Conservation (phyloP, 2,888 invertebrate species). For the Nowickia ferox region DNA sequence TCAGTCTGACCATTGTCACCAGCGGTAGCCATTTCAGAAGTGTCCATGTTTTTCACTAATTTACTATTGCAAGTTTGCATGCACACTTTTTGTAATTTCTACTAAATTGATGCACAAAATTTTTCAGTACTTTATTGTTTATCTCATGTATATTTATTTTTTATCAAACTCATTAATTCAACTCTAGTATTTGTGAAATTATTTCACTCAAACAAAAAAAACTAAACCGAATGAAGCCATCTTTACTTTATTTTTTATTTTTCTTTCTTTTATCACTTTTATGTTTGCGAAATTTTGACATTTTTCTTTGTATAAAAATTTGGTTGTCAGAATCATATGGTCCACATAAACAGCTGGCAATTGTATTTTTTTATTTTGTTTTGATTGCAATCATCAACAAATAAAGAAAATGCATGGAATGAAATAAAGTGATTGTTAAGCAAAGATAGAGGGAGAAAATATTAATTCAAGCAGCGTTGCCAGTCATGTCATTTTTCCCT, state of each 20-base stretch:
- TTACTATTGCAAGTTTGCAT: constrained; percentile 4
- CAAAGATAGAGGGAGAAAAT: not conserved
- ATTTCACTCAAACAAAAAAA: constrained; percentile 58
- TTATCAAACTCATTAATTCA: constrained; percentile 2
- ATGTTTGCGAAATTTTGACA: constrained; percentile 67
- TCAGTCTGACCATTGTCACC: constrained; percentile 64
- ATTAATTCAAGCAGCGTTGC: too few relatives aligned
- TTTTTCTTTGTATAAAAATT: constrained; percentile 21
- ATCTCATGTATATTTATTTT: not conserved
- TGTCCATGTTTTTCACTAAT: constrained; percentile 68
- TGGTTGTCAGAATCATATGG: constrained; percentile 30
- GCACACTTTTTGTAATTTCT: not conserved
- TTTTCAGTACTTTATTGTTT: not conserved
- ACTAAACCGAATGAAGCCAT: constrained; percentile 69
- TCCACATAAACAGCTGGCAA: not conserved
- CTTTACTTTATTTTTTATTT: constrained; percentile 57
- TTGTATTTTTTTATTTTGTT: constrained; percentile 11
- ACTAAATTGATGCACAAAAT: not conserved
- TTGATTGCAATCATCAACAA: constrained; percentile 19
- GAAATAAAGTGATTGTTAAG: not conserved
- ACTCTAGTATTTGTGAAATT: constrained; percentile 4
- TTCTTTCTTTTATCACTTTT: constrained; percentile 39
- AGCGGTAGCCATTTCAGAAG: constrained; percentile 56
- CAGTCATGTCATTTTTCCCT: too few relatives aligned
- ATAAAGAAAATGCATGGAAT: not conserved